phyloP scores from a whole-genome alignment of 2,113 vertebrate genomes.

The Thoracochromis brauschi region DNA sequence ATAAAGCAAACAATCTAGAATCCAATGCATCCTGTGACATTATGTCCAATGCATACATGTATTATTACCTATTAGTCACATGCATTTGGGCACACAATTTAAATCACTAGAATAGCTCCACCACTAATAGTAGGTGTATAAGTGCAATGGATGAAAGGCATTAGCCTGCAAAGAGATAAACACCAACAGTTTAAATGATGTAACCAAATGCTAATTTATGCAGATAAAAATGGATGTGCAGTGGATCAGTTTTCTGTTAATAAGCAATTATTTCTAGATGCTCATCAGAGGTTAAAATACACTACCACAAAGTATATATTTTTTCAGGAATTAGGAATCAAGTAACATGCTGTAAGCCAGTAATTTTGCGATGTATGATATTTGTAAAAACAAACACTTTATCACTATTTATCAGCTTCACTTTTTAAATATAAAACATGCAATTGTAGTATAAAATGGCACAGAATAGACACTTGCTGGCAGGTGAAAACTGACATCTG shows the following conservation, averaged over 20 bases:
- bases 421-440: neutral
- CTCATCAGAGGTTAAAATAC: neutral
- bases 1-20: neutral
- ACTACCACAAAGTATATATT: neutral
- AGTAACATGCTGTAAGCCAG: neutral
- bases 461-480: neutral
- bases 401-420: neutral
- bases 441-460: neutral
- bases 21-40: neutral
- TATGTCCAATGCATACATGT: neutral
- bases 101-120: neutral
- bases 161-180: neutral
- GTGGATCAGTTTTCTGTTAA: neutral
- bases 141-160: neutral
- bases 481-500: neutral
- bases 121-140: neutral
- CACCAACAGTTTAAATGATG: neutral
- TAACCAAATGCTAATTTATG: neutral
- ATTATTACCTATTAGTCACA: neutral
- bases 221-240: neutral
- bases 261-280: neutral
- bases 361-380: neutral
- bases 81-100: neutral
- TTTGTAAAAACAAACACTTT: neutral
- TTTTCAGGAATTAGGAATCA: neutral